Percentiles rank a stretch among this genome's conserved stretches.
Conservation (phyloP, 2,888 invertebrate genomes). For the Philereme vetulata region DNA sequence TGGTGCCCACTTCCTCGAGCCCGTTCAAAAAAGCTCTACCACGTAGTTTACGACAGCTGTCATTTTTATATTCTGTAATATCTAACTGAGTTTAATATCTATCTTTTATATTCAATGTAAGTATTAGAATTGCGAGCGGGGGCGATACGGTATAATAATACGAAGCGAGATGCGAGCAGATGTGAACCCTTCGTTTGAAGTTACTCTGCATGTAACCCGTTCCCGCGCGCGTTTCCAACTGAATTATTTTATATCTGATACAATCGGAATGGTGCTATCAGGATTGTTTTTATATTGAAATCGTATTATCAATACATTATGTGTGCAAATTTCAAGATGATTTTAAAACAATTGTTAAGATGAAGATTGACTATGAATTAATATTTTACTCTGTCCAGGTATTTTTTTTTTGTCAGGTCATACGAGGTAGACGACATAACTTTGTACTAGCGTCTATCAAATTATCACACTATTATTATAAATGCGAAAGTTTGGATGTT, state of each 20-base stretch:
- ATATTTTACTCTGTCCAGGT: too few species aligned
- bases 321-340: neutral
- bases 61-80: conserved; percentile 60
- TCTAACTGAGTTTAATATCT: conserved; percentile 66
- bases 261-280: conserved; percentile 38
- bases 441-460: too few species aligned
- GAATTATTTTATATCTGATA: conserved; percentile 44
- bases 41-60: conserved; percentile 60
- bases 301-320: neutral
- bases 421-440: too few species aligned
- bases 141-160: conserved; percentile 44
- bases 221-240: conserved; percentile 31
- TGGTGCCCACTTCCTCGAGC: too few species aligned
- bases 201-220: conserved; percentile 33
- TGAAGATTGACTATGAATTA: too few species aligned
- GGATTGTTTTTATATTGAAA: neutral
- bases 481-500: too few species aligned
- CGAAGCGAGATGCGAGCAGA: conserved; percentile 52
- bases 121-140: conserved; percentile 54
- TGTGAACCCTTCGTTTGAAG: conserved; percentile 44
- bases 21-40: conserved; percentile 16
- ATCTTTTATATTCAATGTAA: conserved; percentile 61
- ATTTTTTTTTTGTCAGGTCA: too few species aligned
- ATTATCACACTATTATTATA: too few species aligned
- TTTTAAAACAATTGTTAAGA: too few species aligned